A percentile compares a stretch with the other conserved stretches of the same genome.
These are phyloP conservation scores for Manis crassicaudata DNA, from an alignment of 2,797 vertebrate genomes.

Conservation along the genomic window DNA sequence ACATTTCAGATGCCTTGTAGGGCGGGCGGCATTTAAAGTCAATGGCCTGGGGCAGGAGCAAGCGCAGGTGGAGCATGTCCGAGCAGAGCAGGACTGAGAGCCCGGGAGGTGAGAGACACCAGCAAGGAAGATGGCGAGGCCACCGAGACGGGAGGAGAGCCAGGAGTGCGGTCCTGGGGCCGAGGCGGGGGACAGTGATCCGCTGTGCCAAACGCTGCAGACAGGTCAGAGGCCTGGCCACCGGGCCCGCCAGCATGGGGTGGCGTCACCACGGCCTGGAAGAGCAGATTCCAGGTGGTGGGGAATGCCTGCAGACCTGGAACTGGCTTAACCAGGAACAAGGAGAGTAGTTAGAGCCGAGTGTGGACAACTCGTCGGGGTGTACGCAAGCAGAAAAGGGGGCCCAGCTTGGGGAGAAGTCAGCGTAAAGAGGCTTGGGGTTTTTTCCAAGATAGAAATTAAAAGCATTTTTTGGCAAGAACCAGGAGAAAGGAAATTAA, in stretches of 20 bases:
- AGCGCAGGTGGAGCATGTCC: neutral
- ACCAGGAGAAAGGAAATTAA: neutral
- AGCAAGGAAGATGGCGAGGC: neutral
- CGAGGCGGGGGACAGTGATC: neutral
- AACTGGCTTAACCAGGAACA: neutral
- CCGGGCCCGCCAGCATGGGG: too few species aligned
- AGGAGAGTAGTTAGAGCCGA: neutral
- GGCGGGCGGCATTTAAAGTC: neutral
- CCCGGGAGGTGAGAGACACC: neutral
- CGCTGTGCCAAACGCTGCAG: neutral
- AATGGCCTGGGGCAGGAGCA: neutral
- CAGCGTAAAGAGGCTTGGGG: neutral
- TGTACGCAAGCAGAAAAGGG: neutral
- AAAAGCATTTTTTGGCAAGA: neutral
- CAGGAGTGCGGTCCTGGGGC: fast-evolving
- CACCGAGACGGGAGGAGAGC: neutral
- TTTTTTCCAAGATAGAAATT: neutral
- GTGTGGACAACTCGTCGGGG: too few species aligned
- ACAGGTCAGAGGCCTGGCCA: neutral
- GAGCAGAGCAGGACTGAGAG: neutral
- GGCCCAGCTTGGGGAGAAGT: fast-evolving
- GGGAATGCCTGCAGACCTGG: neutral
- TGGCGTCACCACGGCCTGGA: too few species aligned
- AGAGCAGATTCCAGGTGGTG: fast-evolving
- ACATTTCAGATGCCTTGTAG: neutral